phyloP scores from a whole-genome alignment of 2,797 vertebrate genomes.

The Carcharodon carcharias region DNA sequence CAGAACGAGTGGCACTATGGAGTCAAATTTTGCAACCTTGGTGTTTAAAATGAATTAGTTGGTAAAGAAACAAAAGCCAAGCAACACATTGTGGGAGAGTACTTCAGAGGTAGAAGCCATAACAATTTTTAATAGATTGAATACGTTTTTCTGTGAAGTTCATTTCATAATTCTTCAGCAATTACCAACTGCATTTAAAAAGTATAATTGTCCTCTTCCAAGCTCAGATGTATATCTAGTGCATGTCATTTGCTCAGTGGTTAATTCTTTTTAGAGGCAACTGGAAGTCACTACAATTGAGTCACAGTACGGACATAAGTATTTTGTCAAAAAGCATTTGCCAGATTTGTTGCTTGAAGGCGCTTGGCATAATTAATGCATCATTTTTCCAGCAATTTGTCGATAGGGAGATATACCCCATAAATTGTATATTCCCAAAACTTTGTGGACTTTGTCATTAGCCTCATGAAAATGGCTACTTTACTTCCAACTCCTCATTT shows the following conservation, averaged over 20 bases:
- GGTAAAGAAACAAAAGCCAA: neutral
- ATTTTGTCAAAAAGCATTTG: neutral
- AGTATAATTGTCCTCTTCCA: neutral
- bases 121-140: neutral
- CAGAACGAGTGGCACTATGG: too few species aligned
- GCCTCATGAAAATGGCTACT: neutral
- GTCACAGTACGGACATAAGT: neutral
- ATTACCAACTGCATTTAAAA: neutral
- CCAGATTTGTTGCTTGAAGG: neutral
- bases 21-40: neutral
- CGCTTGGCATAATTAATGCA: neutral
- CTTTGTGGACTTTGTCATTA: neutral
- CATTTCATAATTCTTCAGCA: neutral
- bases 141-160: neutral
- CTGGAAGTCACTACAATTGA: neutral
- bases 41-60: constrained; percentile 20
- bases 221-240: neutral
- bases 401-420: neutral
- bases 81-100: neutral
- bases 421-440: neutral
- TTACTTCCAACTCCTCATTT: neutral
- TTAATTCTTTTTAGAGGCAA: neutral
- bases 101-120: neutral
- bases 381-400: neutral
- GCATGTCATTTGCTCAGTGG: neutral